These are phyloP conservation scores for Poeciliopsis prolifica DNA, from an alignment of 2,113 vertebrate species.

Conservation along the genomic window DNA sequence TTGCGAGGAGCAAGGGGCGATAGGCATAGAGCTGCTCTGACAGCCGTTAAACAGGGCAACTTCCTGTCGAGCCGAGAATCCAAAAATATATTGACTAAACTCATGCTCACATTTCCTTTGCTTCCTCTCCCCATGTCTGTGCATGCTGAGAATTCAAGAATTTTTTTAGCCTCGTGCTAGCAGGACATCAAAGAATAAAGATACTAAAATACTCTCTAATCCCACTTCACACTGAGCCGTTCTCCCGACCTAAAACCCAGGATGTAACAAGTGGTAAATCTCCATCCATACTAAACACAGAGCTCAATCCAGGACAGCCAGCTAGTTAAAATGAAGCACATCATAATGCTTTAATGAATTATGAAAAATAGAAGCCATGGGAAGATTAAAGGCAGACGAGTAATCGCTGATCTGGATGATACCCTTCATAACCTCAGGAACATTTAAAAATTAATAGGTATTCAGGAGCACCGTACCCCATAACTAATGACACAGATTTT, in stretches of 20 bases:
- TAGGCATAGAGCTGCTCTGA: not conserved
- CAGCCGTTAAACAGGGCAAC: conserved; percentile 4
- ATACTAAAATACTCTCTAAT: conserved; percentile 27
- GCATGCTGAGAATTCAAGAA: not conserved
- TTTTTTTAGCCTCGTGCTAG: not conserved
- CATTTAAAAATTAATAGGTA: conserved; percentile 6
- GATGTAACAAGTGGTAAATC: conserved; percentile 12
- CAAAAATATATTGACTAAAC: not conserved
- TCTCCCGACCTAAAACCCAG: conserved; percentile 17
- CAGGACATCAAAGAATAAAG: conserved; percentile 31
- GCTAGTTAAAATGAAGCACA: conserved; percentile 15
- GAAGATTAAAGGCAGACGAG: conserved; percentile 18
- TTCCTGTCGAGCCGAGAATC: not conserved
- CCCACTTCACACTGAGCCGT: conserved; percentile 10
- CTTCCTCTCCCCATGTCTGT: not conserved
- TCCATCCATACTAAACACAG: conserved; percentile 10
- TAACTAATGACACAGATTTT: not conserved
- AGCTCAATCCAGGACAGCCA: conserved; percentile 4
- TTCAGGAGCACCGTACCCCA: not conserved
- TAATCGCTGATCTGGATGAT: conserved; percentile 18
- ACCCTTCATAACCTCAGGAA: conserved; percentile 12
- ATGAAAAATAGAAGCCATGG: conserved; percentile 18
- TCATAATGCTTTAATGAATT: conserved; percentile 33
- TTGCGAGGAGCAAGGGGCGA: not conserved
- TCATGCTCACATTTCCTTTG: not conserved